phyloP scores from a whole-genome alignment of 2,888 invertebrate genomes.

The Agrilus cyanescens region DNA sequence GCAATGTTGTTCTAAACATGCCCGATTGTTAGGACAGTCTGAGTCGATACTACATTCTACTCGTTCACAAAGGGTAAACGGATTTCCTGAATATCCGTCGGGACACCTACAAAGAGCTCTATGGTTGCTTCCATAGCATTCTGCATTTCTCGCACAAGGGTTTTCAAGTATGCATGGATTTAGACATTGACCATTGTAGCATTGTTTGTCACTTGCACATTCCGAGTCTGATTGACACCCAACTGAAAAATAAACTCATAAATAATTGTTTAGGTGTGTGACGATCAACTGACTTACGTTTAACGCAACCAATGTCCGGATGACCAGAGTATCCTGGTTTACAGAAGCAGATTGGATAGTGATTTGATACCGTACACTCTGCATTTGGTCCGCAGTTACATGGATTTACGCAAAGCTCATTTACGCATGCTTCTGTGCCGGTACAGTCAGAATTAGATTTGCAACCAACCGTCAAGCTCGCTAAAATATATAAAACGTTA shows the following conservation, averaged over 20 bases:
- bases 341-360: slow-evolving; percentile 79
- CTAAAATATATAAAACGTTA: slow-evolving; percentile 29
- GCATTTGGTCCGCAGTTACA: slow-evolving; percentile 78
- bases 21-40: slow-evolving; percentile 66
- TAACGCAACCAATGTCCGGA: slow-evolving; percentile 68
- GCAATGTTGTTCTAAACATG: slow-evolving; percentile 62
- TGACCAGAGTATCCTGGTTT: slow-evolving; percentile 74
- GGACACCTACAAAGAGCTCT: slow-evolving; percentile 71
- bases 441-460: slow-evolving; percentile 71
- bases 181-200: slow-evolving; percentile 71
- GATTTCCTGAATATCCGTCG: slow-evolving; percentile 65
- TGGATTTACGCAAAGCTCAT: slow-evolving; percentile 66
- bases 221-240: slow-evolving; percentile 75
- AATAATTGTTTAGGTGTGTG: slow-evolving; percentile 1
- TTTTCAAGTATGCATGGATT: slow-evolving; percentile 69
- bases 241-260: slow-evolving; percentile 40
- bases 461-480: slow-evolving; percentile 58
- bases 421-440: slow-evolving; percentile 71
- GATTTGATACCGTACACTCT: slow-evolving; percentile 69
- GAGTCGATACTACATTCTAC: slow-evolving; percentile 67
- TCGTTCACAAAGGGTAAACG: slow-evolving; percentile 63
- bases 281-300: slow-evolving; percentile 40
- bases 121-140: slow-evolving; percentile 72
- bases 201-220: slow-evolving; percentile 68
- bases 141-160: slow-evolving; percentile 73